Evolutionary conservation across 2,888 invertebrate genomes (phyloP), one percentile per base, ranked within the genome.

Genomic region (Sinopyrophorus schimmeli): DNA sequence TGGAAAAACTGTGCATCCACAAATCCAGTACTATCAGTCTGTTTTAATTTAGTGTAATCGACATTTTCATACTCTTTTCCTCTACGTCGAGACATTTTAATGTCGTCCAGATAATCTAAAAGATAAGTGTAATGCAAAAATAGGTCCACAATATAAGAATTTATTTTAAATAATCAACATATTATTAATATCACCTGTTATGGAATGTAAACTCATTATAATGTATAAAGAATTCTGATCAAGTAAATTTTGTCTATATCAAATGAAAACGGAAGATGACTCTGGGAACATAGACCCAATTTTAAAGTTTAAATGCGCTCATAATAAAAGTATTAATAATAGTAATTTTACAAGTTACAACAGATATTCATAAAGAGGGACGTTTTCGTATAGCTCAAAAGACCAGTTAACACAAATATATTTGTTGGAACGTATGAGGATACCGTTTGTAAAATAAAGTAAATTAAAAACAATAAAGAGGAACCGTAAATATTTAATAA

Each of bases 1-100:
- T 72, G 71, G 51, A 80, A 76, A 65, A 86, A 86, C 70, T 87
- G 87, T 14, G 84, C 82, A 66, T 86, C 85, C 2, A 82, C 78
- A 70, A 85, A 86, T 20, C 84, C 85, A n/a, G n/a, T n/a, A 71
- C 81, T 81, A 14, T 78, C 82, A 71, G 68, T 73, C 62, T 74
- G 72, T 30, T 76, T 74, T 30, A 80, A 64, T 62, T 78, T 77
- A 42, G 76, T 76, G 57, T 82, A 81, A 71, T 84, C 83, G 40
- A 84, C 82, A 67, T 82, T 80, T 64, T 80, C 77, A 54, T 79
- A 80, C 18, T 43, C 79, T 75, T 41, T 77, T 49, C 78, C 76
- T 60, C 82, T 75, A 61, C 82, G 77, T 60, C 83, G 76, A 17
- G 82, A 82, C 82, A 83, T 83, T 64, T 75, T 76, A 55, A 76